These are phyloP conservation scores for Cheilosia vernalis DNA, from an alignment of 2,888 invertebrate genomes.

Conservation along the genomic window DNA sequence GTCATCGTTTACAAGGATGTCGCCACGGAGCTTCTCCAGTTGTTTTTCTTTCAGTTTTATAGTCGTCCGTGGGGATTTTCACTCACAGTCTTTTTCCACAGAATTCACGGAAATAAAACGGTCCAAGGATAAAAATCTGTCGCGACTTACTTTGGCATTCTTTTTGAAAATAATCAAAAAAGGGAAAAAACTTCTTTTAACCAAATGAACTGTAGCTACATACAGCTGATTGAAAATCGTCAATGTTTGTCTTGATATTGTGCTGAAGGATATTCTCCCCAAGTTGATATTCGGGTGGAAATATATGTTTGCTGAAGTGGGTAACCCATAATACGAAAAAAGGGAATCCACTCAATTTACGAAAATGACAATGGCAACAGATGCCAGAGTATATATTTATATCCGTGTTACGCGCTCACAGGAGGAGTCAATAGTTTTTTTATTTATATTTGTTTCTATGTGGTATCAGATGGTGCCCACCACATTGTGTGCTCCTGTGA, in stretches of 20 bases:
- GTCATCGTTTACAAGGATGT: conserved; percentile 34
- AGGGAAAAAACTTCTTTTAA: too few relatives aligned
- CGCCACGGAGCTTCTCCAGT: conserved; percentile 17
- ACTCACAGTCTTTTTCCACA: not conserved
- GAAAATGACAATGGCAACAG: conserved; percentile 55
- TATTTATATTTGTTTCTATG: conserved; percentile 19
- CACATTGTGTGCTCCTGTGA: not conserved
- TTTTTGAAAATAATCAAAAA: too few relatives aligned
- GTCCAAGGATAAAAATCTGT: not conserved
- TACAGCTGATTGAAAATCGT: too few relatives aligned
- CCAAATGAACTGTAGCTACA: too few relatives aligned
- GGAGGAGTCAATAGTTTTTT: conserved; percentile 29
- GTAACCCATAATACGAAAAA: conserved; percentile 20
- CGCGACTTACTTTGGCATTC: too few relatives aligned
- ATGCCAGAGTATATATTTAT: conserved; percentile 6
- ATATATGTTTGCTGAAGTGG: too few relatives aligned
- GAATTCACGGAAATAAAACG: conserved; percentile 18
- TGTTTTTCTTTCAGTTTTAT: conserved; percentile 27
- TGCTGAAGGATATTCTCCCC: too few relatives aligned
- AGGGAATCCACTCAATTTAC: conserved; percentile 56
- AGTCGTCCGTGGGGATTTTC: not conserved
- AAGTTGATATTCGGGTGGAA: too few relatives aligned
- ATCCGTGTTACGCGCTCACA: conserved; percentile 8
- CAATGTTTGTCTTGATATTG: too few relatives aligned
- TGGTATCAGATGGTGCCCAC: not conserved